phyloP scores from a whole-genome alignment of 2,113 vertebrate species.

The Tringa solitaria region DNA sequence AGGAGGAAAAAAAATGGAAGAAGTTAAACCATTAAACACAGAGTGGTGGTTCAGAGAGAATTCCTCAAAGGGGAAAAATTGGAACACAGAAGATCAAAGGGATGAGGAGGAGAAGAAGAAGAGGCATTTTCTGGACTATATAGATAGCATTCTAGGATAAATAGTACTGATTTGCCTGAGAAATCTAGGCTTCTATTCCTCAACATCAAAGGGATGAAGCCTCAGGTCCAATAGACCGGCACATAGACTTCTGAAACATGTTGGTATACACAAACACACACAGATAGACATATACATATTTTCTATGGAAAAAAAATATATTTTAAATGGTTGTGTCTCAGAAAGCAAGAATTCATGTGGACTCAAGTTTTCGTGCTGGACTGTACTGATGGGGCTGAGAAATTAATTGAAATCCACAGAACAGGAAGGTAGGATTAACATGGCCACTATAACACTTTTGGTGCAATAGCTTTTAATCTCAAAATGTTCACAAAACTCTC shows the following conservation, averaged over 20 bases:
- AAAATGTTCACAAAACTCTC: neutral
- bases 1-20: neutral
- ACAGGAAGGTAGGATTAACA: neutral
- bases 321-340: neutral
- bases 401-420: neutral
- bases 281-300: neutral
- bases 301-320: too few relatives aligned
- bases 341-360: too few relatives aligned
- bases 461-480: neutral
- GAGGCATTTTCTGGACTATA: neutral
- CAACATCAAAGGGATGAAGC: neutral
- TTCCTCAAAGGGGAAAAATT: neutral
- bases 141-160: neutral
- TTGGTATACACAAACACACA: neutral
- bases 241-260: neutral
- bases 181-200: neutral
- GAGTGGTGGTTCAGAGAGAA: neutral
- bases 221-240: neutral
- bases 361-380: too few relatives aligned
- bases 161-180: neutral
- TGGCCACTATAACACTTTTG: neutral
- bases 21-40: neutral
- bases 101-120: neutral
- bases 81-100: neutral
- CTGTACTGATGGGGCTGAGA: neutral